These are phyloP conservation scores for Lasioglossum lativentre DNA, from an alignment of 2,888 invertebrate species.

Conservation along the genomic window DNA sequence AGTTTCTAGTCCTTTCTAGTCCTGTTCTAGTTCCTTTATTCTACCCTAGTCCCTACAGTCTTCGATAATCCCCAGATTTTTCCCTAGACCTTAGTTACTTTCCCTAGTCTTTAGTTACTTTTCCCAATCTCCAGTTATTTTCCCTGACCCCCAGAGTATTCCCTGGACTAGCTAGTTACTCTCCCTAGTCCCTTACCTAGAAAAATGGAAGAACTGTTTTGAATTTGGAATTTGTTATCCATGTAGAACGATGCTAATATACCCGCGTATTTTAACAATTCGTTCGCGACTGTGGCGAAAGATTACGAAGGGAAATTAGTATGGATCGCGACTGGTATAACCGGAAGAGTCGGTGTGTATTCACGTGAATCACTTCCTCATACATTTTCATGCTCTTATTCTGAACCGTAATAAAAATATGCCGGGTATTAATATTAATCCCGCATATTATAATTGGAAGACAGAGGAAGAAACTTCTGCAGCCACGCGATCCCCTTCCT, in stretches of 20 bases:
- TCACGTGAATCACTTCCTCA: neutral
- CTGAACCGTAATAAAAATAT: neutral
- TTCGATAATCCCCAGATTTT: neutral
- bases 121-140: no score
- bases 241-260: neutral
- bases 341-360: neutral
- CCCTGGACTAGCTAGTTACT: no score
- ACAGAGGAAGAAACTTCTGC: neutral
- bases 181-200: neutral
- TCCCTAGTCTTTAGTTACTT: no score
- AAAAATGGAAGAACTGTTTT: neutral
- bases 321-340: neutral
- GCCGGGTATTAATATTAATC: constrained; percentile 9
- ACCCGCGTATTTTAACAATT: neutral
- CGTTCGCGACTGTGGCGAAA: neutral
- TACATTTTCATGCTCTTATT: neutral
- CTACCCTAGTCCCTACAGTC: neutral
- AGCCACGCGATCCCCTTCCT: neutral
- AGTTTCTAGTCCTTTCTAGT: neutral
- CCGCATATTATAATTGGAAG: neutral
- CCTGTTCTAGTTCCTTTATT: neutral
- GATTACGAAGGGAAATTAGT: constrained; percentile 1
- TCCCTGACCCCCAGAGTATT: no score
- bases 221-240: neutral
- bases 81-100: neutral